Evolutionary conservation across 2,797 vertebrate species (phyloP).

Genomic region (Artibeus lituratus): DNA sequence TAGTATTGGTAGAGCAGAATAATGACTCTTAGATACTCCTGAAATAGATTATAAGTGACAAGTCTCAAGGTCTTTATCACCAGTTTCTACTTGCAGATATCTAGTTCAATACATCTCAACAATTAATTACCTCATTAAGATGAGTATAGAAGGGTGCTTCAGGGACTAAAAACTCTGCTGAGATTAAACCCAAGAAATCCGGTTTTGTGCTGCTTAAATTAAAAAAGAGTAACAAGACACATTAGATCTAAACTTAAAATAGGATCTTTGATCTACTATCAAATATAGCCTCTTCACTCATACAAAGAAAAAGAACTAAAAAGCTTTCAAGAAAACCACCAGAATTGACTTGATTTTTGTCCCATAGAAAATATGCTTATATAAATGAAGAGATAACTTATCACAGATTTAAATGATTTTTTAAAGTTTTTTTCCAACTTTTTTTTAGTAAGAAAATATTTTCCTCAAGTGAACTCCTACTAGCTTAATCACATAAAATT

Average conservation of each 20-base stretch:
- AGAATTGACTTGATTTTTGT: background rate
- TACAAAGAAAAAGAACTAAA: background rate
- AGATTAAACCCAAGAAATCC: background rate
- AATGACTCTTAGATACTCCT: background rate
- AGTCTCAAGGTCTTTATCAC: slow-evolving; percentile 26
- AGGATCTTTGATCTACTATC: background rate
- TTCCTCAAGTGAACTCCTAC: background rate
- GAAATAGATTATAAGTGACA: slow-evolving; percentile 37
- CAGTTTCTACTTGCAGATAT: background rate
- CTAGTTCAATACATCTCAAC: background rate
- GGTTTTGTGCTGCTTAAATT: slow-evolving; percentile 6
- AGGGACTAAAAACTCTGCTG: background rate
- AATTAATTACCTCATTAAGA: slow-evolving; percentile 8
- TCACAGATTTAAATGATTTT: background rate
- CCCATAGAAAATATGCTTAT: background rate
- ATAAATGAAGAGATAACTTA: background rate
- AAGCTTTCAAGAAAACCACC: slow-evolving; percentile 10
- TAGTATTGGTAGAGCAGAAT: background rate
- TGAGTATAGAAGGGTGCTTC: background rate
- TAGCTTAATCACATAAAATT: background rate
- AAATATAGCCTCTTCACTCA: background rate
- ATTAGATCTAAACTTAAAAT: background rate
- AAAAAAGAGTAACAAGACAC: background rate
- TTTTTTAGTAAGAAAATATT: slow-evolving; percentile 21
- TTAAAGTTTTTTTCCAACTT: background rate